Evolutionary conservation across 2,888 invertebrate genomes (phyloP), one percentile per base, ranked within the genome.

Genomic region (Coleophora flavipennella): DNA sequence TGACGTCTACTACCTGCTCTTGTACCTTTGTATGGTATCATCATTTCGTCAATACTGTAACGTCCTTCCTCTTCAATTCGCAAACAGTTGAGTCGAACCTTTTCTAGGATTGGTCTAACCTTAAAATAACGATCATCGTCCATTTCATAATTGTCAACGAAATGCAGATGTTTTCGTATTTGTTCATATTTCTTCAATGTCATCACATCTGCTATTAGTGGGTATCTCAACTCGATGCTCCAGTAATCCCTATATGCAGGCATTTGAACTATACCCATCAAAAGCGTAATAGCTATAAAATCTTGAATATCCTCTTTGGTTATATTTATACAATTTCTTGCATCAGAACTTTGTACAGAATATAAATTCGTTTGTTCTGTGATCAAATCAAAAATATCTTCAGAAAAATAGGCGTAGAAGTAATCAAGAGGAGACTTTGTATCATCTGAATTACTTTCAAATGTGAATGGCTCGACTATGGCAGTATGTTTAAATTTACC

Each of bases 41-140:
- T 65, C 59, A 61, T 62, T 41, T 70, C 64, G 31, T 67, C 62
- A 1, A 69, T 53, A 25, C 54, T 50, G 39, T 43, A 62, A 20
- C 33, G 42, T 0, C n/a, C 48, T 42, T 60, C 62, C 6, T 45
- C 37, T 35, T 52, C 48, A 36, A 45, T 34, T 11, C 29, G 35
- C 31, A 56, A 43, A 39, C 51, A 59, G 29, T 61, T 57, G 8
- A 14, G 2, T 36, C 53, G 31, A 34, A 54, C 36, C 50, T 48
- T 52, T 42, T 62, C 50, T 20, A 55, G 27, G 40, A 56, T 36
- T 4, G 58, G 57, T 20, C 60, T 35, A 25, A 65, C 38, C 50
- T 62, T 60, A 36, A 48, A 50, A 48, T 53, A 62, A 31, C 55
- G 44, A 40, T 61, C 57, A n/a, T 31, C 20, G 39, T 53, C 43